These are phyloP conservation scores for Styela clava DNA, from an alignment of 23 tunicate genomes.

Conservation along the genomic window DNA sequence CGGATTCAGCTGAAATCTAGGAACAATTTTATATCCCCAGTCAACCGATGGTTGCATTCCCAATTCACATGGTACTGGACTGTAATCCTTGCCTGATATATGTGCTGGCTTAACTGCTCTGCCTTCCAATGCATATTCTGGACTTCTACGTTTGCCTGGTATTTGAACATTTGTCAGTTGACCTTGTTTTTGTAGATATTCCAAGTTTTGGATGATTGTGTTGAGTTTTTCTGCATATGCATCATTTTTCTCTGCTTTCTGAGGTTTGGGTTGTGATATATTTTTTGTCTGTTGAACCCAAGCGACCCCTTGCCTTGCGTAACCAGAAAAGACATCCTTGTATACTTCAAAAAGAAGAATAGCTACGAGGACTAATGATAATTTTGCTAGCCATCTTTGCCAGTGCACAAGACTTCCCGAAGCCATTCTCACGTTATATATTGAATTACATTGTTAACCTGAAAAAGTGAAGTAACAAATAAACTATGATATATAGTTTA, in stretches of 20 bases:
- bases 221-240: conserved; percentile 1
- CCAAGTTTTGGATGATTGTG: not conserved
- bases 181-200: conserved; percentile 13
- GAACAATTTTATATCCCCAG: conserved; percentile 5
- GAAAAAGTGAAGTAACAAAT: too few species aligned
- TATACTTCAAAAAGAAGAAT: conserved; percentile 4
- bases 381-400: conserved; percentile 16
- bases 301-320: not conserved
- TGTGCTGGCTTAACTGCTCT: not conserved
- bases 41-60: conserved; percentile 14
- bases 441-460: not conserved
- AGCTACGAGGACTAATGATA: not conserved
- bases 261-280: not conserved
- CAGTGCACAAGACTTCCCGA: conserved; percentile 10
- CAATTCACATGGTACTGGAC: conserved; percentile 9
- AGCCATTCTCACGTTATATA: not conserved
- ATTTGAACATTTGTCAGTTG: not conserved
- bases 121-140: not conserved
- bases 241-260: not conserved
- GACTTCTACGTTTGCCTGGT: not conserved
- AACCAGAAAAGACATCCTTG: not conserved
- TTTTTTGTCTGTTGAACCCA: not conserved
- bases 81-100: not conserved
- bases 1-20: conserved; percentile 13
- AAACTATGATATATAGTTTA: too few species aligned